phyloP scores from a whole-genome alignment of 1,140 invertebrate species.

The Melanaphis sacchari region DNA sequence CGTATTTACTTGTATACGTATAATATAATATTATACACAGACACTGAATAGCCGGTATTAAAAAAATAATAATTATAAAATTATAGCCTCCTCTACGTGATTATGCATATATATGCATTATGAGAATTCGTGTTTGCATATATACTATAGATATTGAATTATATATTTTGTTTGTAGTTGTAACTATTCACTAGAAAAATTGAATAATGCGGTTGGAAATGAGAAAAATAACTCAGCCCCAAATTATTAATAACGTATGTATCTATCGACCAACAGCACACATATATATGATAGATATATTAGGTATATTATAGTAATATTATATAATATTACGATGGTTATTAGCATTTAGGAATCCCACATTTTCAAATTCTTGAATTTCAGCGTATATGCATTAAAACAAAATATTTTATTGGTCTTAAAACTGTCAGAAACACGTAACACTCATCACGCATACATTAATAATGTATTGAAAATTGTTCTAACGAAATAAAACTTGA shows the following conservation, averaged over 20 bases:
- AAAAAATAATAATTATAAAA: neutral
- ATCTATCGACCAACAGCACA: neutral
- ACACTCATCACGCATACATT: too few relatives aligned
- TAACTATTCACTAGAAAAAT: neutral
- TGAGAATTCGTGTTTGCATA: neutral
- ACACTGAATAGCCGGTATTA: neutral
- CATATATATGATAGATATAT: too few relatives aligned
- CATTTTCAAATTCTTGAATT: neutral
- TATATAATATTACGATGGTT: neutral
- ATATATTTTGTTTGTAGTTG: neutral
- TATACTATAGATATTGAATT: neutral
- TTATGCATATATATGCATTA: neutral
- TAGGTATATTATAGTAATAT: neutral
- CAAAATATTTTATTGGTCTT: too few relatives aligned
- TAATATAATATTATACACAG: too few relatives aligned
- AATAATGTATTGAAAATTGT: too few relatives aligned
- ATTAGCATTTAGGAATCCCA: neutral
- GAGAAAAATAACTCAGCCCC: neutral
- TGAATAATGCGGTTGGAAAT: neutral
- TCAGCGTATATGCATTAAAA: neutral
- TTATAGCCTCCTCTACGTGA: neutral
- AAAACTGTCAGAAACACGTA: too few relatives aligned
- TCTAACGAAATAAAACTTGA: too few relatives aligned
- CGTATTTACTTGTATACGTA: too few relatives aligned
- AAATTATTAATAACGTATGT: neutral